These are phyloP conservation scores for Drosophila picticornis DNA, from an alignment of 2,888 invertebrate species.

Conservation along the genomic window DNA sequence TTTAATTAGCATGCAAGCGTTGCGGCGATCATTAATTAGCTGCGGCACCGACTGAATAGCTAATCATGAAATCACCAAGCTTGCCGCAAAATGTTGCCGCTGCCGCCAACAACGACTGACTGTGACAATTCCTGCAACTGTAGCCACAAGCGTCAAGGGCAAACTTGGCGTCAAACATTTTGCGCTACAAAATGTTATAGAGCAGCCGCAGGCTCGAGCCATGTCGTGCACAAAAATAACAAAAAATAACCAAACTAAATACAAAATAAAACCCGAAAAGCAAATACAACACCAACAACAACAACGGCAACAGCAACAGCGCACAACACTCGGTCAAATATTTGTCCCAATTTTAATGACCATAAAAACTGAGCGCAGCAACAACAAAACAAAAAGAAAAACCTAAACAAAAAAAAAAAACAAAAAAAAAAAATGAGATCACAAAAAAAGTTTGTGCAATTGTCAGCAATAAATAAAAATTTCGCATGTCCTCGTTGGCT, in stretches of 20 bases:
- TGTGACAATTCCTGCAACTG: slow-evolving; percentile 42
- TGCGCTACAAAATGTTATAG: slow-evolving; percentile 51
- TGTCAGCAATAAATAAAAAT: slow-evolving; percentile 82
- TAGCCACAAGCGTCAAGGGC: slow-evolving; percentile 65
- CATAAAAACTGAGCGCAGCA: slow-evolving; percentile 59
- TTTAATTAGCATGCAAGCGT: slow-evolving; percentile 72
- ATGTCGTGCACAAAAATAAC: slow-evolving; percentile 63
- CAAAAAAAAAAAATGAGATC: slow-evolving; percentile 43
- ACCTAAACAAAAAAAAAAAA: slow-evolving; percentile 4
- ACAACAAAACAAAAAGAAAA: slow-evolving; percentile 14
- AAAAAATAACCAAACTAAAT: background rate
- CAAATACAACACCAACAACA: slow-evolving; percentile 26
- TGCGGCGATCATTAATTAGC: slow-evolving; percentile 70
- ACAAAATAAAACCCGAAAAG: slow-evolving; percentile 36
- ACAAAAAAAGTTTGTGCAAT: slow-evolving; percentile 71
- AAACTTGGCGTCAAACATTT: slow-evolving; percentile 59
- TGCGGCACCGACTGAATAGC: slow-evolving; percentile 52
- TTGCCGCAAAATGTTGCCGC: slow-evolving; percentile 61
- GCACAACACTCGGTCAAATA: slow-evolving; percentile 68
- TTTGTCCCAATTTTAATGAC: slow-evolving; percentile 82
- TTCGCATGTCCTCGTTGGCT: slow-evolving; percentile 79
- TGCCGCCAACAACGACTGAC: slow-evolving; percentile 17
- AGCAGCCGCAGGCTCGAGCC: slow-evolving; percentile 46
- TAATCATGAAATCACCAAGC: slow-evolving; percentile 63
- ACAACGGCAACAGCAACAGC: slow-evolving; percentile 22